Evolutionary conservation across 2,113 vertebrate species (phyloP).

Genomic region (Cyanoramphus novaezelandiae): DNA sequence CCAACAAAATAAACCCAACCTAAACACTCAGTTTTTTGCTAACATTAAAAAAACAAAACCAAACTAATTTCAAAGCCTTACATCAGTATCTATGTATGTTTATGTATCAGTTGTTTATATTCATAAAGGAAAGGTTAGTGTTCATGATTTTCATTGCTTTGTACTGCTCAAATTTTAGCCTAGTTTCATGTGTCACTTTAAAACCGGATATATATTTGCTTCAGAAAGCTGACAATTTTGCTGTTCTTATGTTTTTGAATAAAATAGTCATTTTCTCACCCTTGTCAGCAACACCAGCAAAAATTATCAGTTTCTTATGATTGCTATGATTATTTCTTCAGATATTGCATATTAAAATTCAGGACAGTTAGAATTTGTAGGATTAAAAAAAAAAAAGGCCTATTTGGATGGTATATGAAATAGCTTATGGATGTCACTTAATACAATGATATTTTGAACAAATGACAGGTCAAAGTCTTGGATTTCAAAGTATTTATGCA

Average conservation of each 20-base stretch:
- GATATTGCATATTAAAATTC: slow-evolving; percentile 50
- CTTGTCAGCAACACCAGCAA: slow-evolving; percentile 1
- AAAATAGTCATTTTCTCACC: background rate
- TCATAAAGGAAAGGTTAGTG: background rate
- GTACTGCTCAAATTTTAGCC: background rate
- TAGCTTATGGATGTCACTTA: slow-evolving; percentile 57
- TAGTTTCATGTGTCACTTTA: background rate
- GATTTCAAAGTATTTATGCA: slow-evolving; percentile 62
- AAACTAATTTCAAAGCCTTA: background rate
- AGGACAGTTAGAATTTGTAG: slow-evolving; percentile 34
- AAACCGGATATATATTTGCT: background rate
- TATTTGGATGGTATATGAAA: slow-evolving; percentile 14
- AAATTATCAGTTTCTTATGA: background rate
- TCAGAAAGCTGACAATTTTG: background rate
- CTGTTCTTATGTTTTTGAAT: background rate
- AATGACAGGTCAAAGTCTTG: slow-evolving; percentile 57
- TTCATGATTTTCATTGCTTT: background rate
- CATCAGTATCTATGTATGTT: background rate
- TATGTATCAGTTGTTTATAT: background rate
- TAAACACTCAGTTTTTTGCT: background rate
- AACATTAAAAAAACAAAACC: background rate
- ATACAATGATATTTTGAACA: slow-evolving; percentile 63
- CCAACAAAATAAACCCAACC: background rate
- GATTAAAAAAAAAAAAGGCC: slow-evolving; percentile 2
- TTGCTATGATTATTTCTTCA: background rate